Evolutionary conservation across 2,888 invertebrate genomes (phyloP).

Genomic region (Callinectes sapidus): DNA sequence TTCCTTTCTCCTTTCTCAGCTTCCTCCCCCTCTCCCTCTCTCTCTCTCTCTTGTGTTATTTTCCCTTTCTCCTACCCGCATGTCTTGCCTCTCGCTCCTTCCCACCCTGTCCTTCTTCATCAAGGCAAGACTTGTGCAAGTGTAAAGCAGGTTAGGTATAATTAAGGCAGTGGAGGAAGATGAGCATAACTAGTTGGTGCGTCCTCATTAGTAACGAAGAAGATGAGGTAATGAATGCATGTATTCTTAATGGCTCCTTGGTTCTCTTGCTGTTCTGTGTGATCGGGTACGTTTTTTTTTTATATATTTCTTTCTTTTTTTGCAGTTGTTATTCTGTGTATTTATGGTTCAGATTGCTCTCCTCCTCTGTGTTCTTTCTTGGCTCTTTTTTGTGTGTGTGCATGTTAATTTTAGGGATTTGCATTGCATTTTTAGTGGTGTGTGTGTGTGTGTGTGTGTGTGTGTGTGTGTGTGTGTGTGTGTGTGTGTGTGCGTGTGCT

Average conservation of each 20-base stretch:
- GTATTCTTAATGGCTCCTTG: neutral
- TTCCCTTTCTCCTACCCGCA: neutral
- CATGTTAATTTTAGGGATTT: no score
- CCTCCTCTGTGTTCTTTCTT: no score
- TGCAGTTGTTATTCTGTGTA: no score
- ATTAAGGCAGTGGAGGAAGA: neutral
- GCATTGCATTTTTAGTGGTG: neutral
- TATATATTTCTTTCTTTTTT: no score
- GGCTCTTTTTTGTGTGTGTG: no score
- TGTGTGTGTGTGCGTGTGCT: neutral
- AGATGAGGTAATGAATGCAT: neutral
- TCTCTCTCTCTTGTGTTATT: neutral
- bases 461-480: conserved; percentile 10
- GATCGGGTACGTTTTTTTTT: no score
- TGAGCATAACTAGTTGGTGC: neutral
- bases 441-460: neutral
- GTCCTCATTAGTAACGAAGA: neutral
- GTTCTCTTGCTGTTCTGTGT: neutral
- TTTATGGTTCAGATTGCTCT: no score
- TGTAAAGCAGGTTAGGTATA: neutral
- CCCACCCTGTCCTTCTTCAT: neutral
- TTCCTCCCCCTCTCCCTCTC: neutral
- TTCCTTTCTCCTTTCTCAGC: neutral
- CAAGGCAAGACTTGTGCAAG: neutral
- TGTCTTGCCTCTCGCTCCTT: neutral